Conservation (phyloP, 2,888 invertebrate species). For the Mesorhabditis belari region DNA sequence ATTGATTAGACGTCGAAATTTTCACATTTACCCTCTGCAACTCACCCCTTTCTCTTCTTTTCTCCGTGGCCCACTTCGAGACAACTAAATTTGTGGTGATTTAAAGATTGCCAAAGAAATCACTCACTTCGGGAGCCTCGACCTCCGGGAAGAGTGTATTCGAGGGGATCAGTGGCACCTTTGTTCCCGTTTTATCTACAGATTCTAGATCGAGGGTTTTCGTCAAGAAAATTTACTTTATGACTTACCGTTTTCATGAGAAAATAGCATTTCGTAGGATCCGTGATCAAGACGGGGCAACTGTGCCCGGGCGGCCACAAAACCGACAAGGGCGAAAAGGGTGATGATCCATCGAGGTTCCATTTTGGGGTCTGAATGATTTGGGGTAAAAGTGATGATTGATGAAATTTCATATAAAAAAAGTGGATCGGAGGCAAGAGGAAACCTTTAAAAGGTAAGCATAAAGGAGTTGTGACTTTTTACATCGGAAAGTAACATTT, state of each 20-base stretch:
- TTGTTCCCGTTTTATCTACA: neutral
- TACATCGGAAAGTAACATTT: no score
- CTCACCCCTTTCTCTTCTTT: neutral
- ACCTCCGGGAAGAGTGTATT: neutral
- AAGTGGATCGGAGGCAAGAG: no score
- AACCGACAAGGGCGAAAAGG: neutral
- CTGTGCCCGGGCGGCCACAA: neutral
- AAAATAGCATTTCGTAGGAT: neutral
- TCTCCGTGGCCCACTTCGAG: neutral
- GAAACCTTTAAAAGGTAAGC: no score
- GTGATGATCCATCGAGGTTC: neutral
- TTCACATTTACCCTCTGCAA: neutral
- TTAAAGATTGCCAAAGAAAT: no score
- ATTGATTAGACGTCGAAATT: no score
- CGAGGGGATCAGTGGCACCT: neutral
- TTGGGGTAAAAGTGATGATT: no score
- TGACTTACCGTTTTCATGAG: neutral
- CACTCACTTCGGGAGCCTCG: neutral
- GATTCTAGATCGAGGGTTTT: no score
- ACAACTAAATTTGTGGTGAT: neutral
- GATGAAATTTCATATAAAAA: no score
- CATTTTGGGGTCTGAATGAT: no score
- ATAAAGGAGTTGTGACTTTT: no score
- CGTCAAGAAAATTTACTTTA: neutral
- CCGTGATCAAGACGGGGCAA: neutral